phyloP scores from a whole-genome alignment of 1,140 invertebrate genomes.

The Drosophila subobscura region DNA sequence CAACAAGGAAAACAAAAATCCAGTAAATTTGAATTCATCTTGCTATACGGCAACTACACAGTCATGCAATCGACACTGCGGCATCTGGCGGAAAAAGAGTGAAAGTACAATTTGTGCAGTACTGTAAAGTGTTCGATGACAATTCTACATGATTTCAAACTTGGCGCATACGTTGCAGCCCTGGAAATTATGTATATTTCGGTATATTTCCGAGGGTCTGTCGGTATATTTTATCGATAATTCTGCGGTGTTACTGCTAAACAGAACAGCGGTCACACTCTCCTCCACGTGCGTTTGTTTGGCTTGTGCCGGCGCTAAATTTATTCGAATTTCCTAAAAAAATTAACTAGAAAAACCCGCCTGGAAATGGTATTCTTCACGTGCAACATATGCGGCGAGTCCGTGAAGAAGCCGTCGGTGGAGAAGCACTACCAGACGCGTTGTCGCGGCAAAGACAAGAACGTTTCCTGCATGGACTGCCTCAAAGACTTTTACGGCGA shows the following conservation, averaged over 20 bases:
- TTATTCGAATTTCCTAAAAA: conserved; percentile 3
- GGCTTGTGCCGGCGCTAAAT: conserved; percentile 23
- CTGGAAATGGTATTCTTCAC: conserved; percentile 94
- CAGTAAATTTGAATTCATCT: too few relatives aligned
- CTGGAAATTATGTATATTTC: too few relatives aligned
- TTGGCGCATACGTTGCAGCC: background rate
- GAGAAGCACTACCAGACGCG: conserved; percentile 93
- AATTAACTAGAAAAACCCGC: background rate
- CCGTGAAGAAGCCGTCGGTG: conserved; percentile 95
- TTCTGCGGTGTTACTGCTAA: too few relatives aligned
- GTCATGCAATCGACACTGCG: too few relatives aligned
- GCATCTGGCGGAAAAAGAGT: too few relatives aligned
- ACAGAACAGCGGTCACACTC: background rate
- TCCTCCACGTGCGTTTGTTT: conserved; percentile 55
- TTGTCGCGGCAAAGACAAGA: conserved; percentile 86
- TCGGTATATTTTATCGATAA: background rate
- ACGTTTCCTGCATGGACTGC: conserved; percentile 95
- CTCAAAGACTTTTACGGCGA: conserved; percentile 92
- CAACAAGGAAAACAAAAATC: too few relatives aligned
- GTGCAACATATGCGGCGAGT: conserved; percentile 94
- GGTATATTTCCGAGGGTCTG: background rate
- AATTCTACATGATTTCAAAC: too few relatives aligned
- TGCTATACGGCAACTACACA: too few relatives aligned
- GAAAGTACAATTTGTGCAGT: too few relatives aligned
- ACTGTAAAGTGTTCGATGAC: too few relatives aligned